phyloP scores from a whole-genome alignment of 2,113 vertebrate species.

The Numida meleagris region DNA sequence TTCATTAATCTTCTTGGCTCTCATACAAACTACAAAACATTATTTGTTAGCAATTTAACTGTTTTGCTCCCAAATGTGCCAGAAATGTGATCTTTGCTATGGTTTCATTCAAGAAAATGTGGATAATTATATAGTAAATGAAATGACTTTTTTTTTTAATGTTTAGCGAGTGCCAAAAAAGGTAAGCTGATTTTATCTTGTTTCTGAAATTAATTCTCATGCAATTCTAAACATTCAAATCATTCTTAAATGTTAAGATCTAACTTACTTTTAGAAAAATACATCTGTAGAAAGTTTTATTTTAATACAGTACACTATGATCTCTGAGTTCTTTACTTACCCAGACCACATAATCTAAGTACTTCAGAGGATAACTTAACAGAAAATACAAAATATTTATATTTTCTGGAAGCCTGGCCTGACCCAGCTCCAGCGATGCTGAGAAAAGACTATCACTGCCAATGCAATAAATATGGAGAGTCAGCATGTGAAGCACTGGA shows the following conservation, averaged over 20 bases:
- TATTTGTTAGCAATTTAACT: constrained; percentile 77
- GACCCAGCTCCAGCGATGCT: not conserved
- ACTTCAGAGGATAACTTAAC: not conserved
- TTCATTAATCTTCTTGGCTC: constrained; percentile 83
- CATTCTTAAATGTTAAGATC: constrained; percentile 18
- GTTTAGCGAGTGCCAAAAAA: constrained; percentile 47
- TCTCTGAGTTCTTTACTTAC: not conserved
- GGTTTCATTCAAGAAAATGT: constrained; percentile 35
- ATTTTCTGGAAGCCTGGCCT: not conserved
- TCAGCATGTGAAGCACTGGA: not conserved
- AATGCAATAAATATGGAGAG: not conserved
- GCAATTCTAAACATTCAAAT: not conserved
- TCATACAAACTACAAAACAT: constrained; percentile 77
- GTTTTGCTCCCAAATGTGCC: constrained; percentile 72
- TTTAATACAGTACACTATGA: not conserved
- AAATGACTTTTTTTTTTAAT: not conserved
- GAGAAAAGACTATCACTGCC: not conserved
- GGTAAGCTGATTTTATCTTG: constrained; percentile 37
- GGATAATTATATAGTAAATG: constrained; percentile 64
- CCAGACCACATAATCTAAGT: not conserved
- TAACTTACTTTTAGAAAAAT: constrained; percentile 11
- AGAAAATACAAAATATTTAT: not conserved
- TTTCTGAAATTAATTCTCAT: constrained; percentile 36
- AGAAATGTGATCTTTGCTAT: constrained; percentile 59
- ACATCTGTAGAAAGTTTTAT: not conserved